Base-by-base conservation (phyloP, 2,888 invertebrate species). In the Phytoseiulus persimilis region DNA sequence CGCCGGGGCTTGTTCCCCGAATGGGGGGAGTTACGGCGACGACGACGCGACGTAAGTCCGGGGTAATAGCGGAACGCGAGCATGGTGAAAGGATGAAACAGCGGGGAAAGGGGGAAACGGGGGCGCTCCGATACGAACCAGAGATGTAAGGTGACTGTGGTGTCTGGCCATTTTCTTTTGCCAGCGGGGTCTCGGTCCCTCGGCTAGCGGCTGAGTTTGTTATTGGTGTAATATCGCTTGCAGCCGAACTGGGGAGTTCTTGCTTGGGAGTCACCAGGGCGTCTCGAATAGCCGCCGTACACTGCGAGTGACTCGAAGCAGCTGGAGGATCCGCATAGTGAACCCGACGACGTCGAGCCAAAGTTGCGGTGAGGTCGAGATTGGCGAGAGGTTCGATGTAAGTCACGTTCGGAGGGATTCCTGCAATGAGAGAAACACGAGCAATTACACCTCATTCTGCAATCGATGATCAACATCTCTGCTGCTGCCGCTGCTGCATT, bases 271-370 rank as follows among this genome's bases (percentile, higher is more conserved):
- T 39, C n/a, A 45, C 32, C 32, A 87, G 39, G n/a, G 87, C 87
- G 87, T 87, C 87, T n/a, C 87, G 18, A 33, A 87, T 87, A 45
- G 87, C 87, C 87, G 87, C 87, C 87, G 87, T 87, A 33, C 87
- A 87, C 45, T 87, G 87, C 45, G 87, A 87, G 39, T 87, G 87
- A 14, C 87, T 87, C 6, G 87, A 87, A 33, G 87, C 87, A 39
- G 87, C 87, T 87, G 87, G 87, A 3, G 87, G 87, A 45, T 87
- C 87, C n/a, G 87, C 87, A 87, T 87, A 87, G 32, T 87, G 87
- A 45, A 87, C 87, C 39, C 87, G 87, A 31, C 87, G 87, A 33
- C 87, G 87, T 33, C 87, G 87, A 33, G 87, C 87, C 33, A 87
- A 33, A 23, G 87, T 87, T 31, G 87, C 87, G n/a, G 87, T 87